Percentiles rank a stretch among this genome's conserved stretches.
Evolutionary conservation across 2,797 vertebrate genomes (phyloP).

Genomic region (Podargus strigoides): DNA sequence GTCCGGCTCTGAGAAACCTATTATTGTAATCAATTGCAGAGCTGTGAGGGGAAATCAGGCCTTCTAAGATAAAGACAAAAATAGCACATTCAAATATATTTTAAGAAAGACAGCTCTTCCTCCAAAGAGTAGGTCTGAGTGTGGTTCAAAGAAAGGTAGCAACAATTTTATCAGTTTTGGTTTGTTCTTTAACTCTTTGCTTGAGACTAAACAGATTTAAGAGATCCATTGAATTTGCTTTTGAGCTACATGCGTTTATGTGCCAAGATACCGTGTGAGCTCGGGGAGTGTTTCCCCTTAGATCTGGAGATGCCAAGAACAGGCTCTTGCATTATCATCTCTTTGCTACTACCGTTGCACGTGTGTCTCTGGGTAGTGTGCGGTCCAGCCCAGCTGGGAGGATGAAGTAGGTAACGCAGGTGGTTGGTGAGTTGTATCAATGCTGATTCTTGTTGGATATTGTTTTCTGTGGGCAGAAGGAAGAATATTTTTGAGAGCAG

Average conservation of each 20-base stretch:
- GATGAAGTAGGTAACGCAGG: accelerated
- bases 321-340: background rate
- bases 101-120: conserved; percentile 36
- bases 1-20: background rate
- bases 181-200: background rate
- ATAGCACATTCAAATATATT: conserved; percentile 41
- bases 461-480: background rate
- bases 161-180: background rate
- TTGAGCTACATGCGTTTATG: accelerated
- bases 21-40: conserved; percentile 24
- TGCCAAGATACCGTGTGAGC: background rate
- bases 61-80: conserved; percentile 56
- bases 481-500: background rate
- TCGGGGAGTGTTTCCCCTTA: background rate
- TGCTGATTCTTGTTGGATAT: background rate
- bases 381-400: accelerated
- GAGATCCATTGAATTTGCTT: background rate
- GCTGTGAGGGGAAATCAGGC: conserved; percentile 44
- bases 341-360: background rate
- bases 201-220: background rate
- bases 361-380: accelerated
- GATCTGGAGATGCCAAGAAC: background rate
- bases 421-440: accelerated
- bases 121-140: background rate
- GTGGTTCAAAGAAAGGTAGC: background rate